Conservation (phyloP, 1,140 invertebrate genomes). For the Homarus americanus region DNA sequence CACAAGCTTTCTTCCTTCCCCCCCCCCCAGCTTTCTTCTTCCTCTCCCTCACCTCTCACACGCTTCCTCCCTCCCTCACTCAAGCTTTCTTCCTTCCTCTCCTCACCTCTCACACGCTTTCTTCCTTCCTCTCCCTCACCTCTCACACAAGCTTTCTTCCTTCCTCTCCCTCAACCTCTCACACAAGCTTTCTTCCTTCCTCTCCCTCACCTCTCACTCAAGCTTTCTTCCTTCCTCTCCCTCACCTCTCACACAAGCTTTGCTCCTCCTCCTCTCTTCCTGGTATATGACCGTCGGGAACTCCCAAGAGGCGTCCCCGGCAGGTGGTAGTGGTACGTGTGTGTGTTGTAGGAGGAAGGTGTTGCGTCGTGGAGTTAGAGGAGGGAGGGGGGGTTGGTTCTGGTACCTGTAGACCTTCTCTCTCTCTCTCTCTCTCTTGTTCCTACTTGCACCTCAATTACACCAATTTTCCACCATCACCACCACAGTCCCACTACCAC, state of each 20-base stretch:
- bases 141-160: neutral
- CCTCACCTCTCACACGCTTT: neutral
- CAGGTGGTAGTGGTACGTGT: neutral
- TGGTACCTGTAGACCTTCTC: too few relatives aligned
- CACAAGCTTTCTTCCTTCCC: too few relatives aligned
- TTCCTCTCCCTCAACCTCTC: neutral
- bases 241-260: too few relatives aligned
- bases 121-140: neutral
- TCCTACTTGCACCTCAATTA: too few relatives aligned
- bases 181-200: neutral
- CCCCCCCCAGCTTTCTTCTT: slow-evolving; percentile 5
- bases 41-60: neutral
- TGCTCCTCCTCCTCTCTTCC: neutral
- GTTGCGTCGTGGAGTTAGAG: neutral
- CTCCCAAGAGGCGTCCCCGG: neutral
- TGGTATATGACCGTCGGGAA: neutral
- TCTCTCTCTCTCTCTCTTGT: too few relatives aligned
- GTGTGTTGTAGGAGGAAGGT: neutral
- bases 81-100: neutral
- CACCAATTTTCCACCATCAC: too few relatives aligned
- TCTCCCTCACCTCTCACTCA: neutral
- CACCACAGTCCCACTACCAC: too few relatives aligned
- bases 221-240: neutral
- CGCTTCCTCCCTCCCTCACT: neutral
- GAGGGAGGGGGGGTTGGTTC: neutral